These are phyloP conservation scores for Mayetiola destructor DNA, from an alignment of 2,888 invertebrate species.

Conservation along the genomic window DNA sequence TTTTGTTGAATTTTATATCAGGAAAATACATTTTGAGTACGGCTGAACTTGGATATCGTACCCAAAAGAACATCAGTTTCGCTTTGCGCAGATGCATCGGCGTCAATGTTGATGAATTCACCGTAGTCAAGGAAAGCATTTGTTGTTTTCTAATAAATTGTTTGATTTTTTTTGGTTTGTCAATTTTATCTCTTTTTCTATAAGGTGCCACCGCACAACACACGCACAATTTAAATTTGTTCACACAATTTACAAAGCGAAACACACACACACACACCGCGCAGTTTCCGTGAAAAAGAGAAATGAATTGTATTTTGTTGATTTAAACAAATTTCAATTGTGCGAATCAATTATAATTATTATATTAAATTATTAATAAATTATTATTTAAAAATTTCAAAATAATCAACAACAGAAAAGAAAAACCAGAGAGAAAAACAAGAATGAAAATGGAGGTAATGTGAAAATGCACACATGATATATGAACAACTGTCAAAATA, in stretches of 20 bases:
- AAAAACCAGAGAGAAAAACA: background rate
- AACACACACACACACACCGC: background rate
- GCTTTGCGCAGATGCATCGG: conserved; percentile 99
- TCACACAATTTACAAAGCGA: background rate
- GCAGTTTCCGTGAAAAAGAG: background rate
- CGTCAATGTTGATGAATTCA: conserved; percentile 90
- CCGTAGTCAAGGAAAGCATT: conserved; percentile 57
- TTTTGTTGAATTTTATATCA: conserved; percentile 99
- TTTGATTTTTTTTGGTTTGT: conserved; percentile 12
- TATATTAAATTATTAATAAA: background rate
- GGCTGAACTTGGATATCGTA: conserved; percentile 96
- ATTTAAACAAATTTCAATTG: conserved; percentile 12
- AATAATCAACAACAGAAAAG: too few species aligned
- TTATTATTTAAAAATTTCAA: too few species aligned
- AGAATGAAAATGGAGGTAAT: background rate
- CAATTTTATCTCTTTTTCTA: conserved; percentile 11
- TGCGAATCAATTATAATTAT: background rate
- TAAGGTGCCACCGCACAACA: background rate
- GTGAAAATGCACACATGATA: background rate
- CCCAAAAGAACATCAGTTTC: conserved; percentile 99
- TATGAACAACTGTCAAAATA: too few species aligned
- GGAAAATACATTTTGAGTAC: conserved; percentile 99
- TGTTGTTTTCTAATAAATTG: conserved; percentile 17
- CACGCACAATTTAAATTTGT: conserved; percentile 12
- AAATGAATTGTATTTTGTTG: background rate